These are phyloP conservation scores for Eubucco bourcierii DNA, from an alignment of 2,113 vertebrate species.

Conservation along the genomic window DNA sequence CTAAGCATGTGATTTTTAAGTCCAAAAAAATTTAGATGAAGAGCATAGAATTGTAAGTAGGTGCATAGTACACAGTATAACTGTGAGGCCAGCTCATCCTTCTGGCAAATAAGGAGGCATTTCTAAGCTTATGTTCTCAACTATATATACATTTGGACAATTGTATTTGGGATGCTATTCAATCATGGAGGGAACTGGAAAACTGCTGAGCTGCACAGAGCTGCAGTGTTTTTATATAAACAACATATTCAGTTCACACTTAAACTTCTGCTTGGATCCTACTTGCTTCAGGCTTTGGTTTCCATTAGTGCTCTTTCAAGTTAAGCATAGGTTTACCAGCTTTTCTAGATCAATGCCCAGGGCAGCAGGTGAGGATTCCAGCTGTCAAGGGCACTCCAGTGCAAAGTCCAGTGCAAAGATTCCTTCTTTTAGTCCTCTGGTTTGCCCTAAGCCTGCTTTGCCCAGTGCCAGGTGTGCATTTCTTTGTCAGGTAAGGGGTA, in stretches of 20 bases:
- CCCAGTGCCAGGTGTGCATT: neutral
- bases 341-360: neutral
- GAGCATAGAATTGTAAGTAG: neutral
- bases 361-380: neutral
- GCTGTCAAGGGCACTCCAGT: neutral
- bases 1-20: neutral
- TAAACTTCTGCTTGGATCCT: neutral
- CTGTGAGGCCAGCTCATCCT: neutral
- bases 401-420: neutral
- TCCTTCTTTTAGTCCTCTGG: neutral
- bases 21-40: neutral
- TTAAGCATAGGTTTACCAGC: neutral
- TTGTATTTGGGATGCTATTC: neutral
- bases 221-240: neutral
- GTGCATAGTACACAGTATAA: neutral
- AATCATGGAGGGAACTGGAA: neutral
- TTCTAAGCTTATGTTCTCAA: neutral
- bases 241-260: neutral
- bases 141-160: neutral
- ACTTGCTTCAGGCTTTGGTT: neutral
- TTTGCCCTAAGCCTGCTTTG: neutral
- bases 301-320: neutral
- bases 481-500: neutral
- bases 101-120: neutral
- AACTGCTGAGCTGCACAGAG: neutral